Base-by-base conservation (phyloP, 2,888 invertebrate genomes). In the Metalampra italica region DNA sequence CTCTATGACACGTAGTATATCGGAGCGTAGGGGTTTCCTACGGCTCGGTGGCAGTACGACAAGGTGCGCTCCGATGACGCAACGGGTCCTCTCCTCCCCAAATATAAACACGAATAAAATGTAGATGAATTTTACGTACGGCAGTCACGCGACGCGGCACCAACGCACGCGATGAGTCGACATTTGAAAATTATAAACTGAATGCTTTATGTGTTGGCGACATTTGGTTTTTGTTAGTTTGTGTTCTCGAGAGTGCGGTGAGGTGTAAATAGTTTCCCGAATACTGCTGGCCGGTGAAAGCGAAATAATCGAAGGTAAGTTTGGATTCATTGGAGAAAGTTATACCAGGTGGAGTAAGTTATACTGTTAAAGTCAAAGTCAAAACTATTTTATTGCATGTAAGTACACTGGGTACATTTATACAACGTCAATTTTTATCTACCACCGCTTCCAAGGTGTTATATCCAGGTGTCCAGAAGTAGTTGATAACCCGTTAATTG, bases 1-100 rank as follows among this genome's bases (percentile, higher is more conserved):
- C 13, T 83, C 84, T 83, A 53, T 83, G 85, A 0, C 54, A 45
- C 72, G 76, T 86, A 86, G 83, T 85, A 82, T 85, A 82, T 71
- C 54, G 71, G 71, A 80, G 73, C 66, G 74, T 81, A 81, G 78
- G 75, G 78, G 71, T 66, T 74, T 71, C 61, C 71, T 67, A 77
- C 82, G 84, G 83, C 81, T 71, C 77, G 36, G 57, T 60, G 68
- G 49, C 75, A 84, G 85, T 84, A 68, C 67, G 63, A 57, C 62
- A 62, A 63, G 68, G 69, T 64, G 71, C 71, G 72, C 64, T 59
- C 53, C 47, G 46, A 51, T 46, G 69, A 58, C 53, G 53, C 53
- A 53, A 66, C 75, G 73, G 69, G 70, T 60, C 49, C 55, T 54
- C 51, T 49, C 49, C 53, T 47, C 46, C 32, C 50, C 47, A 51